Evolutionary conservation across 2,888 invertebrate genomes (phyloP), one percentile per base, ranked within the genome.

Genomic region (Lasioglossum vierecki): DNA sequence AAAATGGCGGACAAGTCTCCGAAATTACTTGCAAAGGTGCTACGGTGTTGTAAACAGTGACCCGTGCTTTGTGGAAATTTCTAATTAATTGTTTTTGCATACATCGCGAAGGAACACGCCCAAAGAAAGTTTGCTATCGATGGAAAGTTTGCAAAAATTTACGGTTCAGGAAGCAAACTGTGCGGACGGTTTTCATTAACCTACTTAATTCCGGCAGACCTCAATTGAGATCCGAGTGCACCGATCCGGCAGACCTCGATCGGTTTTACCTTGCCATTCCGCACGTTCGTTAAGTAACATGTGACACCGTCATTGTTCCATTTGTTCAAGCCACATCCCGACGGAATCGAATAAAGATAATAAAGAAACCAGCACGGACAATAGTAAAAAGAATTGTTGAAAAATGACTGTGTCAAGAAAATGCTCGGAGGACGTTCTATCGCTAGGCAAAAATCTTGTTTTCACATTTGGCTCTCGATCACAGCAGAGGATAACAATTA

Each of bases 91-190:
- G 35, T 68, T 53, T 68, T 11, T 41, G 0, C 77, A 53, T 41
- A 15, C 1, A 39, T 26, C 26, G 1, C 35, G 44, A 11, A 0
- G 22, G 18, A 41, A n/a, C 41, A n/a, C 41, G 44, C 63, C 60
- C 35, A 39, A 78, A 57, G 74, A 83, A 73, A 84, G 72, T 26
- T 1, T 6, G n/a, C 30, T 22, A 15, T 66, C 49, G 84, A 4
- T 78, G 74, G 84, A 84, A 84, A 84, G 84, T 84, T 75, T 53
- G 53, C 15, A 78, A 84, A 83, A 84, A 79, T 84, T 72, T 53
- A 71, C 71, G 84, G 79, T 84, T 84, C 84, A 79, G 71, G 53
- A 72, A 53, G 18, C 63, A 83, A 84, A 75, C 63, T 30, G 39
- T 79, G 39, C 63, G 13, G 15, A 39, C 53, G 63, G 53, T 84